phyloP scores from a whole-genome alignment of 1,140 invertebrate genomes.

The Zaprionus taronus region DNA sequence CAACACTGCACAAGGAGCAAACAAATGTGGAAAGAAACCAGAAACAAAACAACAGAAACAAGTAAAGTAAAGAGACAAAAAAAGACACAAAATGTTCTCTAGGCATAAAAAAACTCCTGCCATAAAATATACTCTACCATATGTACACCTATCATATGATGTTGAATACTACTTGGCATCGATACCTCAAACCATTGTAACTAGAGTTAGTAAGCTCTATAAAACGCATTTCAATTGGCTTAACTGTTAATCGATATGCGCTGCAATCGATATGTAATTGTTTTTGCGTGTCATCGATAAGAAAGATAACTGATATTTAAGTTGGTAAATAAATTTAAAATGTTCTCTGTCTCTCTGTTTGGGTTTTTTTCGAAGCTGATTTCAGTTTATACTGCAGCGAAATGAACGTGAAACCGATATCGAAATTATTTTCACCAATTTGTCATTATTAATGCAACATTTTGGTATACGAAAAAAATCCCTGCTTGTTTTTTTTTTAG shows the following conservation, averaged over 20 bases:
- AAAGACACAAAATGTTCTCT: too few species aligned
- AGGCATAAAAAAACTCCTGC: too few species aligned
- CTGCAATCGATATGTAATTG: too few species aligned
- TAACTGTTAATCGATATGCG: too few species aligned
- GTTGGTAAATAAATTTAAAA: background rate
- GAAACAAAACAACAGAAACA: background rate
- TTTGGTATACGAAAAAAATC: background rate
- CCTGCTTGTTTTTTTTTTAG: background rate
- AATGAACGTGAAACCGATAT: background rate
- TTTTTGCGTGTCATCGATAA: too few species aligned
- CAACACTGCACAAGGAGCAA: background rate
- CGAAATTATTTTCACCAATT: slow-evolving; percentile 3
- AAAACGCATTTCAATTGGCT: too few species aligned
- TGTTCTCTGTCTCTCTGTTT: background rate
- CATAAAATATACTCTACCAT: too few species aligned
- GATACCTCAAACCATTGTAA: background rate
- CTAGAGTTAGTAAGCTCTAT: background rate
- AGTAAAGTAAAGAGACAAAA: background rate
- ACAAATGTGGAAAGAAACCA: background rate
- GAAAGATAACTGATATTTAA: background rate
- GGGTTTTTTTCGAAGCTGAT: too few species aligned
- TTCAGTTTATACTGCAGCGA: background rate
- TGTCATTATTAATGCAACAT: slow-evolving; percentile 9
- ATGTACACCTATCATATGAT: too few species aligned
- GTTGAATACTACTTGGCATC: too few species aligned